Base-by-base conservation (phyloP, 2,888 invertebrate genomes). In the Kryphioiulus occultus region DNA sequence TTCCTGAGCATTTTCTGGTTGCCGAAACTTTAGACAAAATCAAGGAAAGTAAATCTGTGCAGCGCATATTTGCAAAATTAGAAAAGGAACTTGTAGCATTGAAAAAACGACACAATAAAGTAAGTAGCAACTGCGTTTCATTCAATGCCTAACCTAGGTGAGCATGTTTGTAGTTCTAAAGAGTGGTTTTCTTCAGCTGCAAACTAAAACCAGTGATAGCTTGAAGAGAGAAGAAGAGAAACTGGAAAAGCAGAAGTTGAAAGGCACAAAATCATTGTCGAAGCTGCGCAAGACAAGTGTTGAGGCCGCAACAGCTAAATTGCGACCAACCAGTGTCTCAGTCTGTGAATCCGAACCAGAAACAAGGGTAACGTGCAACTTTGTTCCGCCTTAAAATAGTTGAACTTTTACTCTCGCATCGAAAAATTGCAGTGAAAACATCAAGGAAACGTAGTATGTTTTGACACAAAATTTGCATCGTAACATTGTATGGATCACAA, bases 81-180 rank as follows among this genome's bases (percentile, higher is more conserved):
- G 96, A 97, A 88, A 96, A 97, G 91, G 98, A 98, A 91, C 92
- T 98, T 88, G 97, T 98, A 90, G 93, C 95, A 42, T 91, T 98
- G 88, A 93, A 95, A 87, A 91, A 92, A 88, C 92, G 92, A 89
- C 91, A 92, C 90, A 92, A 92, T 87, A 93, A 92, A 91, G 92
- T 92, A 85, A 85, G n/a, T 32, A n/a, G 30, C 22, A 15, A 15
- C 30, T 78, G 17, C 30, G 30, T 32, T 32, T 30, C 26, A 78
- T 9, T 26, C 12, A 26, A 78, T 32, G 78, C n/a, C n/a, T 35
- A 35, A 35, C 35, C 35, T 7, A 78, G 1, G 12, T 26, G 26
- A 9, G 19, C 26, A 9, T 4, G 30, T 17, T 30, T 15, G 15
- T 30, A 30, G 30, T 78, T n/a, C 30, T 17, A 1, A 78, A 78